Conservation (phyloP, 2,113 vertebrate genomes). For the Cavia porcellus region DNA sequence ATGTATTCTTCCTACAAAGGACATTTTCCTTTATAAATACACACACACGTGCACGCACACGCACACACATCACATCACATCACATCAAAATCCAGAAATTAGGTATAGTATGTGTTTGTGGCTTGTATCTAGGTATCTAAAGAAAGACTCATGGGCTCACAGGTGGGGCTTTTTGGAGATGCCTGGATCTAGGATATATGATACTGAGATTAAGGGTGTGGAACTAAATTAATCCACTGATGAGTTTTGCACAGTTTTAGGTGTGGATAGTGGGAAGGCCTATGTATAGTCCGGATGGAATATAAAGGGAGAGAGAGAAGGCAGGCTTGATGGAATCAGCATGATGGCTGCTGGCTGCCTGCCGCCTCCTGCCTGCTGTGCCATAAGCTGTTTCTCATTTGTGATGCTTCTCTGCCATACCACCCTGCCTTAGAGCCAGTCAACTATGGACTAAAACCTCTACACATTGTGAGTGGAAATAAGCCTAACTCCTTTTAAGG, state of each 20-base stretch:
- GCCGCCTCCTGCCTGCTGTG: neutral
- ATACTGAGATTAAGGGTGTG: neutral
- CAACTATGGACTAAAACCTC: neutral
- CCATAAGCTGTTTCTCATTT: neutral
- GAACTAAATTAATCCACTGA: neutral
- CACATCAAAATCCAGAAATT: neutral
- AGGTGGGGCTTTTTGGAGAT: neutral
- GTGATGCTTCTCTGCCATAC: neutral
- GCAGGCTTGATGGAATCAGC: neutral
- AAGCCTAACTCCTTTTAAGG: neutral
- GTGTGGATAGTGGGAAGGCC: neutral
- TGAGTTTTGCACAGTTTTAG: neutral
- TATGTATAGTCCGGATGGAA: neutral
- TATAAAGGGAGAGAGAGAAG: neutral
- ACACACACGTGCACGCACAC: neutral
- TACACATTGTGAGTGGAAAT: neutral
- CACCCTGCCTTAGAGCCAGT: neutral
- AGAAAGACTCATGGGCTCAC: neutral
- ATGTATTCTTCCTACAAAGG: neutral
- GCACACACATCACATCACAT: too few relatives aligned
- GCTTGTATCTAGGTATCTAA: neutral
- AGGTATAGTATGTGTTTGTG: neutral
- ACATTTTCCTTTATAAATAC: conserved; percentile 1
- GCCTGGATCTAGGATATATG: neutral
- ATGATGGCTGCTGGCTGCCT: neutral